phyloP scores from a whole-genome alignment of 1,140 invertebrate species.

The Thaumatotibia leucotreta region DNA sequence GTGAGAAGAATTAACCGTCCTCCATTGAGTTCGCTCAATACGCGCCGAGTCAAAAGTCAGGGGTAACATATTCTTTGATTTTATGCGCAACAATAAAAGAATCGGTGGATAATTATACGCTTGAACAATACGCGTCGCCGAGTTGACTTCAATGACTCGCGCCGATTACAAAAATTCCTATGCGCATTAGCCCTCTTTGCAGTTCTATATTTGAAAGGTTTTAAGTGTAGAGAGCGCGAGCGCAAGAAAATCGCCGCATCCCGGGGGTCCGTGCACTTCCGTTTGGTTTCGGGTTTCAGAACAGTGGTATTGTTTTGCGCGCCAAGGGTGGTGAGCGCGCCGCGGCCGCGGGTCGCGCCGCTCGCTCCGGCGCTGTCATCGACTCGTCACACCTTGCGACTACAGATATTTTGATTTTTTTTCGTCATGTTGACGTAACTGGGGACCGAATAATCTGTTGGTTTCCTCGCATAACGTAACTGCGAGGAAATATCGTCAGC shows the following conservation, averaged over 20 bases:
- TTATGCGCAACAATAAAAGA: constrained; percentile 63
- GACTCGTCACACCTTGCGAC: background rate
- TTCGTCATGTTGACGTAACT: background rate
- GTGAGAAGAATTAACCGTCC: constrained; percentile 74
- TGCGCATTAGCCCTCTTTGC: constrained; percentile 53
- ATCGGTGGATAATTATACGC: constrained; percentile 63
- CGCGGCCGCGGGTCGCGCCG: constrained; percentile 13
- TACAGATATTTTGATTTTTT: background rate
- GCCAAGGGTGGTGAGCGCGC: constrained; percentile 42
- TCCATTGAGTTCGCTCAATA: constrained; percentile 51
- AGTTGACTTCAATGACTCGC: constrained; percentile 58
- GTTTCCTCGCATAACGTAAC: no score
- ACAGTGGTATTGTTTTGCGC: constrained; percentile 40
- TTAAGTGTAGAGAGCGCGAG: constrained; percentile 43
- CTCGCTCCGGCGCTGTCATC: background rate
- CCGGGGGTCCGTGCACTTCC: constrained; percentile 65
- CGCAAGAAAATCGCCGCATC: constrained; percentile 63
- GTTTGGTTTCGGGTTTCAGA: constrained; percentile 62
- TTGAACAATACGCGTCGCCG: constrained; percentile 58
- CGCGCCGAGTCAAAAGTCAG: constrained; percentile 61
- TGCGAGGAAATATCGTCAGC: no score
- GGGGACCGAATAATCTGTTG: no score
- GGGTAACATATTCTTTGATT: constrained; percentile 72
- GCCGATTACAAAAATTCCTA: constrained; percentile 41
- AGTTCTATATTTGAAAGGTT: constrained; percentile 25